Evolutionary conservation across 1,140 invertebrate genomes (phyloP).

Genomic region (Euglossa dilemma): DNA sequence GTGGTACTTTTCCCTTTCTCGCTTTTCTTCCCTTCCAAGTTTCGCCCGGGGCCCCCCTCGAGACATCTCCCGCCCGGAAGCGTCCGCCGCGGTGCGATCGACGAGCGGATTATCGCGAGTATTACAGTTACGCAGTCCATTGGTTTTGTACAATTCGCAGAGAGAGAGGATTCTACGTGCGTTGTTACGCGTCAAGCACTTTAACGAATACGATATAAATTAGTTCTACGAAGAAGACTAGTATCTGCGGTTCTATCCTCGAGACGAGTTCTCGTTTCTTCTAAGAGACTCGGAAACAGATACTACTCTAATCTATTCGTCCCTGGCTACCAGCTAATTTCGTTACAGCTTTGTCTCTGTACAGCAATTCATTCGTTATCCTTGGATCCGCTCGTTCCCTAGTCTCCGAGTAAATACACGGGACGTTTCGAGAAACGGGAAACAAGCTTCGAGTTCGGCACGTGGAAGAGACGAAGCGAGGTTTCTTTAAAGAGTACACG

Average conservation of each 20-base stretch:
- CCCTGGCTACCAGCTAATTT: constrained; percentile 3
- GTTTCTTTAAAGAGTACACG: not conserved
- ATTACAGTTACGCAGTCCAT: not conserved
- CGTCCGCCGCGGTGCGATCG: not conserved
- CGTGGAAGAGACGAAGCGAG: not conserved
- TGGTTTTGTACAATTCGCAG: constrained; percentile 11
- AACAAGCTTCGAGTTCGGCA: too few species aligned
- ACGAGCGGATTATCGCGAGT: constrained; percentile 13
- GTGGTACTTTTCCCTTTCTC: too few species aligned
- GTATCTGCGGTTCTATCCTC: constrained; percentile 9
- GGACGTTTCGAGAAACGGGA: not conserved
- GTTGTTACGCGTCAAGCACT: not conserved
- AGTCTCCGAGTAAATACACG: not conserved
- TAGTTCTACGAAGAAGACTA: constrained; percentile 6
- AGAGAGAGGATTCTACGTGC: not conserved
- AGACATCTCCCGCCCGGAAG: too few species aligned
- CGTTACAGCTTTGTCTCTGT: not conserved
- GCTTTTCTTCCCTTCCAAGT: not conserved
- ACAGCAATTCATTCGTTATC: not conserved
- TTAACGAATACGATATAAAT: not conserved
- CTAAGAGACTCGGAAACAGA: constrained; percentile 10
- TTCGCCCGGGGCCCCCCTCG: too few species aligned
- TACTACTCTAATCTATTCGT: constrained; percentile 24
- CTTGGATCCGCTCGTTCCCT: not conserved
- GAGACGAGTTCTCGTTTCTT: not conserved